phyloP scores from a whole-genome alignment of 1,140 invertebrate genomes.

The Ooceraea biroi region DNA sequence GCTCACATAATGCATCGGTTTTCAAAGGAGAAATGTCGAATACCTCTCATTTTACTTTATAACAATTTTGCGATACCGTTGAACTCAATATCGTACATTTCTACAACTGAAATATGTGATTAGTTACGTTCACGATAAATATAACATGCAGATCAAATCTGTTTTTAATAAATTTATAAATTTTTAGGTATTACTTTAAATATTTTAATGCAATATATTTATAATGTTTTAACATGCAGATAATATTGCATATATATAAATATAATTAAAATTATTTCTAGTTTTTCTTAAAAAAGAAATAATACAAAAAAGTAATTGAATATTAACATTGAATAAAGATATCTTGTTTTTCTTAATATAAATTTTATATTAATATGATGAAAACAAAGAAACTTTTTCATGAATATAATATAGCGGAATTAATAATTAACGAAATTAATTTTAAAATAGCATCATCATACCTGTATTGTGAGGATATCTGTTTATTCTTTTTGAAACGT shows the following conservation, averaged over 20 bases:
- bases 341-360: no score
- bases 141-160: not conserved
- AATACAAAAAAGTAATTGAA: no score
- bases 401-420: not conserved
- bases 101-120: conserved; percentile 28
- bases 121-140: not conserved
- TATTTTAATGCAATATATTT: no score
- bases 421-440: conserved; percentile 12
- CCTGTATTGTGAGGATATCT: conserved; percentile 41
- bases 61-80: not conserved
- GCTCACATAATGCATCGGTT: not conserved
- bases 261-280: no score
- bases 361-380: not conserved
- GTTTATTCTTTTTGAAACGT: not conserved
- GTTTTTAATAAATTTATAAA: not conserved
- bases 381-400: not conserved
- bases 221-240: no score
- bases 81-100: not conserved
- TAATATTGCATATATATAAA: not conserved
- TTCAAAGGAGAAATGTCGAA: conserved; percentile 12
- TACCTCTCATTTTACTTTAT: not conserved
- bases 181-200: no score
- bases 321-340: no score
- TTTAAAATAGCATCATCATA: conserved; percentile 29
- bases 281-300: no score